Evolutionary conservation across 2,113 vertebrate genomes (phyloP).

Genomic region (Ctenodactylus gundi): DNA sequence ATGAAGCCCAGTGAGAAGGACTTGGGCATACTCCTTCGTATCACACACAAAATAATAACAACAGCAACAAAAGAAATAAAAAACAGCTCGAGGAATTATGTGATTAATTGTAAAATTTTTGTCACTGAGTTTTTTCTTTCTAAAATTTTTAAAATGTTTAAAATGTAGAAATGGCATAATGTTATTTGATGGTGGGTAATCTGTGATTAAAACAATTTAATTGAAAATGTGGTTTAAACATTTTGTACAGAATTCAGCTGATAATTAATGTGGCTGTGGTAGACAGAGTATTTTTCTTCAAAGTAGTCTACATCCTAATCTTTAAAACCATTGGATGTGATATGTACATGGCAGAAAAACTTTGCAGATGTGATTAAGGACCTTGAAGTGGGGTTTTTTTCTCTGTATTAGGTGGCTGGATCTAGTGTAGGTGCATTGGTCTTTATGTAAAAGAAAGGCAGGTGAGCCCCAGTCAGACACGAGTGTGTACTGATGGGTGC

Average conservation of each 20-base stretch:
- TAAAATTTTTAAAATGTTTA: constrained; percentile 18
- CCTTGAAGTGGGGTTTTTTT: not conserved
- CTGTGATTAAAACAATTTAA: not conserved
- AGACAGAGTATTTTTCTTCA: not conserved
- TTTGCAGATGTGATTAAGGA: not conserved
- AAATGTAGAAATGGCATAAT: not conserved
- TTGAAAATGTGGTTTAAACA: not conserved
- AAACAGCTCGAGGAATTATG: not conserved
- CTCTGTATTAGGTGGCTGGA: not conserved
- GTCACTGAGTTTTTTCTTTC: not conserved
- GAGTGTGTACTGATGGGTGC: not conserved
- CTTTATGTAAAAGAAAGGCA: not conserved
- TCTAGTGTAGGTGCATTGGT: not conserved
- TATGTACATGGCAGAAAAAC: not conserved
- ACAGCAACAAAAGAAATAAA: too few relatives aligned
- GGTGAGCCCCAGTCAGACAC: not conserved
- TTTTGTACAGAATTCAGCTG: not conserved
- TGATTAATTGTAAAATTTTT: constrained; percentile 1
- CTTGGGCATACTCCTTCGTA: too few relatives aligned
- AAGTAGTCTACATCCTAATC: not conserved
- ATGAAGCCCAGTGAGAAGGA: too few relatives aligned
- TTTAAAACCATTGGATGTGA: not conserved
- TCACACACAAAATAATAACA: too few relatives aligned
- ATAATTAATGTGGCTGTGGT: not conserved
- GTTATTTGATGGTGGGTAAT: not conserved